Percentiles rank a stretch among this genome's conserved stretches.
phyloP scores from a whole-genome alignment of 2,797 vertebrate species.

The Sebastes elongatus region DNA sequence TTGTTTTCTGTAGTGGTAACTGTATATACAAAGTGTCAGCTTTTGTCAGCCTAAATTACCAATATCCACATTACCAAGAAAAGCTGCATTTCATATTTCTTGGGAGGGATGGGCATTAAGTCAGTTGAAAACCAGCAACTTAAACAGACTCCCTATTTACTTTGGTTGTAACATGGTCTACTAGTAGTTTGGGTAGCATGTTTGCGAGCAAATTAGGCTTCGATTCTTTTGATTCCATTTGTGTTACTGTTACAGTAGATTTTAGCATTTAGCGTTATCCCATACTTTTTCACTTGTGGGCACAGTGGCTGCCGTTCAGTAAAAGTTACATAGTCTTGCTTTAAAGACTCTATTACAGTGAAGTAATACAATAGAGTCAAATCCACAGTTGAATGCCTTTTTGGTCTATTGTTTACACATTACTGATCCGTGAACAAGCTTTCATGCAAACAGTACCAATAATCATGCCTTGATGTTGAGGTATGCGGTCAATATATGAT shows the following conservation, averaged over 20 bases:
- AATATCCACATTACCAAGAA: background rate
- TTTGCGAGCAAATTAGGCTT: background rate
- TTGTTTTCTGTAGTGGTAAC: background rate
- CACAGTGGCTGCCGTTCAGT: background rate
- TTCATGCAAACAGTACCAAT: background rate
- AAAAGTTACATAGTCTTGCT: background rate
- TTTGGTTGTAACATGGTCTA: background rate
- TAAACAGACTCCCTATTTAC: background rate
- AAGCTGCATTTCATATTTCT: background rate
- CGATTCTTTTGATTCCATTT: background rate
- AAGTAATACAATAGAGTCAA: background rate
- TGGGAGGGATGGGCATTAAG: background rate
- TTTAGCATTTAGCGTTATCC: background rate
- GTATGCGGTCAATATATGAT: background rate
- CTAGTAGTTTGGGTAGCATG: background rate
- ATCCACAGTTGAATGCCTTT: background rate
- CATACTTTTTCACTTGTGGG: background rate
- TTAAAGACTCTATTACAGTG: background rate
- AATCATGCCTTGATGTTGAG: background rate
- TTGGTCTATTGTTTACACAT: background rate
- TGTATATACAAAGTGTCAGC: background rate
- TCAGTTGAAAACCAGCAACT: background rate
- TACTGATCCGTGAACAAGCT: background rate
- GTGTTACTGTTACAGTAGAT: background rate
- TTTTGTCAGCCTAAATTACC: background rate